Evolutionary conservation across 2,113 vertebrate genomes (phyloP), one percentile per base, ranked within the genome.

Genomic region (Regulus satrapa): DNA sequence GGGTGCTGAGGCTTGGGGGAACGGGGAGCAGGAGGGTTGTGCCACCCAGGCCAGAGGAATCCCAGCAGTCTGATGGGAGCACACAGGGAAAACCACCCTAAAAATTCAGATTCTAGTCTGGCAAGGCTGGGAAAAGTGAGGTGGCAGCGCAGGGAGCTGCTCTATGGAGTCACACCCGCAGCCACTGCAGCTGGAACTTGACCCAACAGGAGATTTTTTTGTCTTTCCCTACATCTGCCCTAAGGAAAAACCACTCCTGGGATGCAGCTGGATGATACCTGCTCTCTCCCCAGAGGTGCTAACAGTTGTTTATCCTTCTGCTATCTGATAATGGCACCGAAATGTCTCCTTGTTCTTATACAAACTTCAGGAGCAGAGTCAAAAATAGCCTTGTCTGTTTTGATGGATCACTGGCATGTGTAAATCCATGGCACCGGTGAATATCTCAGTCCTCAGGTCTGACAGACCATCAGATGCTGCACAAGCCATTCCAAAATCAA

Each of bases 141-240:
- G 2, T 25, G 62, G n/a, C 59, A 89, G 9, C 6, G 20, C 40
- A 18, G 45, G 67, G 54, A 32, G 71, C 29, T 36, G n/a, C 11
- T 29, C 31, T 24, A n/a, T 36, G 72, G 17, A 20, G 43, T 15
- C 6, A 24, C 13, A 0, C 52, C 40, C 5, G 0, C n/a, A 52
- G 43, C 46, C 0, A 0, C 23, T 32, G 45, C 72, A 3, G n/a
- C 56, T 36, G 43, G 59, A n/a, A 21, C 21, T 62, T 13, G 43
- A 69, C 6, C 51, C 43, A 28, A 5, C 6, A 66, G 52, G 48
- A 48, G 14, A n/a, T n/a, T n/a, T 7, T 54, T 58, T 7, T 64
- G 28, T 75, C 31, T 93, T 81, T 29, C 77, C 40, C 45, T 25
- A 1, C 2, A 32, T 48, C 34, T 52, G 12, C 52, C 12, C 52